These are phyloP conservation scores for Notamacropus eugenii DNA, from an alignment of 2,797 vertebrate genomes.

Conservation along the genomic window DNA sequence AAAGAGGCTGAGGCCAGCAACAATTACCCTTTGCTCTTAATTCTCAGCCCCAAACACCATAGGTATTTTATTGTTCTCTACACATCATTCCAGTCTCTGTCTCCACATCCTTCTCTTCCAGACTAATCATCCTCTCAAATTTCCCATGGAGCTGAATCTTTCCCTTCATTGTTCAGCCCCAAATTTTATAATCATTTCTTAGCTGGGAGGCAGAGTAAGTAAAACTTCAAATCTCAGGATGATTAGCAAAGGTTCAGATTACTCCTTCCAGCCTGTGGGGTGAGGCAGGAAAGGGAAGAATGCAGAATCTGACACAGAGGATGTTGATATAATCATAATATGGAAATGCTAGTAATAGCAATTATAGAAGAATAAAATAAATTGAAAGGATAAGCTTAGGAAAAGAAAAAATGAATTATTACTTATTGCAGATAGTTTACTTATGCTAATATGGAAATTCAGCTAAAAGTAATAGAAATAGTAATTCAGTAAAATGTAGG, in stretches of 20 bases:
- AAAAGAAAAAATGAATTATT: neutral
- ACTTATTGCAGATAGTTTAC: neutral
- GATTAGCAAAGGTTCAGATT: neutral
- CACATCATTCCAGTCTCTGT: too few relatives aligned
- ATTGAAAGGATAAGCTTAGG: neutral
- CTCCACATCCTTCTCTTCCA: too few relatives aligned
- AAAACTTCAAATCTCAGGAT: neutral
- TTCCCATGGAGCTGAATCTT: neutral
- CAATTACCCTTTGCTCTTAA: neutral
- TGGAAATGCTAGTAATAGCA: neutral
- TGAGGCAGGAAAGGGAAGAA: neutral
- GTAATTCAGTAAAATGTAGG: neutral
- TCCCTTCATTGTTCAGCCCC: neutral
- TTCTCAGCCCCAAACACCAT: neutral
- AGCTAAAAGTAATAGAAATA: neutral
- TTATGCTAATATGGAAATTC: neutral
- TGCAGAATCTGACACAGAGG: neutral
- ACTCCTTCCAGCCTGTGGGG: neutral
- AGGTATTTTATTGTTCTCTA: too few relatives aligned
- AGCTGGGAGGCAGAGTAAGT: neutral
- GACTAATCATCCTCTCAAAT: neutral
- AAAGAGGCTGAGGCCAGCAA: too few relatives aligned
- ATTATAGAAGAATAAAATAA: neutral
- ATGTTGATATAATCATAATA: neutral
- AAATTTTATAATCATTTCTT: too few relatives aligned